These are phyloP conservation scores for Echinarachnius parma DNA, from an alignment of 53 echinoderm and acorn worm species.

Conservation along the genomic window DNA sequence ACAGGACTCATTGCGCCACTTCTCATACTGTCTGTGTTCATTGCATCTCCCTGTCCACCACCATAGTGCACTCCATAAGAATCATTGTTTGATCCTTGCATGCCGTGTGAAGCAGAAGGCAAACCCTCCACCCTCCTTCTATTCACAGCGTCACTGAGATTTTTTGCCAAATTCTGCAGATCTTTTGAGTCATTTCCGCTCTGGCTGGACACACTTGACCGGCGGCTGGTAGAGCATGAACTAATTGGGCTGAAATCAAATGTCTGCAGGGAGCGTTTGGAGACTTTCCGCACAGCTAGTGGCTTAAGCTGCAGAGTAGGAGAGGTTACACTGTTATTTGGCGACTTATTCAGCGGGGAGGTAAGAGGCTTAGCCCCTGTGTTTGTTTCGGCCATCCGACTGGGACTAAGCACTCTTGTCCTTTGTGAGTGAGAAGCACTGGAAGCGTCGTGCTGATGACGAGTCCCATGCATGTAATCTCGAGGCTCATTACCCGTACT, in stretches of 20 bases:
- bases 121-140: constrained; percentile 28
- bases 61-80: constrained; percentile 11
- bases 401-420: constrained; percentile 47
- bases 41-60: neutral
- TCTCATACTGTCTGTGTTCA: constrained; percentile 4
- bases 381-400: constrained; percentile 25
- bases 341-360: constrained; percentile 24
- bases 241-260: constrained; percentile 93
- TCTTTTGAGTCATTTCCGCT: constrained; percentile 73
- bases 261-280: constrained; percentile 83
- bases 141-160: constrained; percentile 55
- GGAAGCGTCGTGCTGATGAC: constrained; percentile 19
- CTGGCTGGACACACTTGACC: constrained; percentile 95
- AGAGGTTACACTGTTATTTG: constrained; percentile 1
- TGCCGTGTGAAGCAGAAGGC: constrained; percentile 35
- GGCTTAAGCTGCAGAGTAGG: constrained; percentile 67
- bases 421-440: constrained; percentile 25
- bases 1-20: constrained; percentile 30
- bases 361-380: constrained; percentile 41
- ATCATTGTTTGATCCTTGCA: constrained; percentile 26
- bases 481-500: constrained; percentile 11
- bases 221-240: constrained; percentile 84
- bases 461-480: constrained; percentile 27
- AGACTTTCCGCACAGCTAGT: constrained; percentile 78
- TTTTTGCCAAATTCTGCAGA: constrained; percentile 51